phyloP scores from a whole-genome alignment of 2,888 invertebrate species.

The Agrochola lychnidis region DNA sequence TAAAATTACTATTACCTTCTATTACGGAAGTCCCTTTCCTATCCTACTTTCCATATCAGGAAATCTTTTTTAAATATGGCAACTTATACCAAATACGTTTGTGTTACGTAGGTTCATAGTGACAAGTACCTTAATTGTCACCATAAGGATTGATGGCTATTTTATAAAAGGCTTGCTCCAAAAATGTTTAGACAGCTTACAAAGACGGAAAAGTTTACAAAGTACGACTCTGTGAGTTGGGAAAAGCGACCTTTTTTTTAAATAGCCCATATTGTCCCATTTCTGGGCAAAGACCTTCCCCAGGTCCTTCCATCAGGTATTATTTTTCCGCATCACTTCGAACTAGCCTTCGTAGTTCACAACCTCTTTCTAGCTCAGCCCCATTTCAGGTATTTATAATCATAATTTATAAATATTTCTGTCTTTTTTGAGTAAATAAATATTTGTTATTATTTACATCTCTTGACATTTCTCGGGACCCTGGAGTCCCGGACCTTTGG shows the following conservation, averaged over 20 bases:
- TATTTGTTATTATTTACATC: no score
- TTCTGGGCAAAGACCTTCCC: not conserved
- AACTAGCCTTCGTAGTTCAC: not conserved
- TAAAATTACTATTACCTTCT: constrained; percentile 41
- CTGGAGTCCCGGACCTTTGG: no score
- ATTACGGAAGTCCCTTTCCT: constrained; percentile 60
- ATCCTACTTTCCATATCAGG: constrained; percentile 38
- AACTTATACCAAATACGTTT: constrained; percentile 35
- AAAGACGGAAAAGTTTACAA: not conserved
- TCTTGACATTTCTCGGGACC: no score
- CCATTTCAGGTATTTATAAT: no score
- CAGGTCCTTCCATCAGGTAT: not conserved
- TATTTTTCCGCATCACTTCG: no score
- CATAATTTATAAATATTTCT: no score
- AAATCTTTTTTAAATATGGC: constrained; percentile 25
- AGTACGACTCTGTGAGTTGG: not conserved
- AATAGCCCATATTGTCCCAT: not conserved
- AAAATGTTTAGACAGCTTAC: constrained; percentile 13
- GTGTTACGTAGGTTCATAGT: constrained; percentile 24
- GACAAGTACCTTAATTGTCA: constrained; percentile 43
- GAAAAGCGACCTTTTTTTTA: not conserved
- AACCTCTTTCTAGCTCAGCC: not conserved
- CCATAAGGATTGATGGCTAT: constrained; percentile 34
- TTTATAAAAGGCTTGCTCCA: constrained; percentile 18
- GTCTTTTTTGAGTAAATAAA: no score